phyloP scores from a whole-genome alignment of 2,888 invertebrate species.

The Tetragnatha montana region DNA sequence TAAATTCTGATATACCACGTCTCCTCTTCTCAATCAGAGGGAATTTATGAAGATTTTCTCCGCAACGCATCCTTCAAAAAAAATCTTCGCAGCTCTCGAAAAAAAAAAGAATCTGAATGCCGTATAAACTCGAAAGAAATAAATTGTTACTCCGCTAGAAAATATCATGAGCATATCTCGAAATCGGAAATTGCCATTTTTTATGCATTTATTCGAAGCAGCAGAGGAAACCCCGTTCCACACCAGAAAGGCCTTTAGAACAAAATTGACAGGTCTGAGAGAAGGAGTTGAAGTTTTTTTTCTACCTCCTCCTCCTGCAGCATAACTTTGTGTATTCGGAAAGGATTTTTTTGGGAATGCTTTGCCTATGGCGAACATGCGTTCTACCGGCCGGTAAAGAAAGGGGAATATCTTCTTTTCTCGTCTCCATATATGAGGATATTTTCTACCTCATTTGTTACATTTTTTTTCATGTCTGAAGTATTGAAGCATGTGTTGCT shows the following conservation, averaged over 20 bases:
- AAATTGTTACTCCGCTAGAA: neutral
- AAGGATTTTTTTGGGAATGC: neutral
- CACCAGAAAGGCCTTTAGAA: neutral
- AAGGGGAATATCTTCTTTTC: neutral
- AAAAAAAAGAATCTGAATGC: neutral
- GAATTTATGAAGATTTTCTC: too few relatives aligned
- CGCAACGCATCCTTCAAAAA: too few relatives aligned
- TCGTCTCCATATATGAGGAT: neutral
- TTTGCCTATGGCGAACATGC: neutral
- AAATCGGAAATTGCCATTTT: conserved; percentile 1
- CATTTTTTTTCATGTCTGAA: neutral
- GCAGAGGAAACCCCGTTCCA: neutral
- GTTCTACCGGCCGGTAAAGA: neutral
- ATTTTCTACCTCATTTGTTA: neutral
- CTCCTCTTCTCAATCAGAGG: too few relatives aligned
- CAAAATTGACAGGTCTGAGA: neutral
- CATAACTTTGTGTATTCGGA: neutral
- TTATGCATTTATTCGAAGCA: neutral
- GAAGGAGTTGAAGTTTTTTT: neutral
- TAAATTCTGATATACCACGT: too few relatives aligned
- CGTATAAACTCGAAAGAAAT: neutral
- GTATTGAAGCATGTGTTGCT: neutral
- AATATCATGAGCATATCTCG: neutral
- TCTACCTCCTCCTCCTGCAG: neutral
- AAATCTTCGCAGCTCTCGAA: too few relatives aligned